Percentiles rank a stretch among this genome's conserved stretches.
Evolutionary conservation across 2,888 invertebrate species (phyloP).

Genomic region (Caenorhabditis sulstoni): DNA sequence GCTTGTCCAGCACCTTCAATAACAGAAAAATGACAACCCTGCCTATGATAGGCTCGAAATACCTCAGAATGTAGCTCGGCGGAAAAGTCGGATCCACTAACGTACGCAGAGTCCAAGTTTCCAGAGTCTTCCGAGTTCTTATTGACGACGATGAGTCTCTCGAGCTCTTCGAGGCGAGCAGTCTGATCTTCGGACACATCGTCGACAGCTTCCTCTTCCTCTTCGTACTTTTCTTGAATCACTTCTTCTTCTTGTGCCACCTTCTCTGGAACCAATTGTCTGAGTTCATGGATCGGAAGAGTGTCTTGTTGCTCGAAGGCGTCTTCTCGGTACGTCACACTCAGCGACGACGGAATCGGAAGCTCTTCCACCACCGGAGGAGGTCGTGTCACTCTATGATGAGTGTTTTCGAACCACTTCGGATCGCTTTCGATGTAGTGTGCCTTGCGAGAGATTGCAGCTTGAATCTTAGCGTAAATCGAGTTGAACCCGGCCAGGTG

Average conservation of each 20-base stretch:
- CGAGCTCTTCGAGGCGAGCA: conserved; percentile 29
- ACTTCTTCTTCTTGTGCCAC: not conserved
- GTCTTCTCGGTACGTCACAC: conserved; percentile 2
- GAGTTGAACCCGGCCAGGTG: conserved; percentile 70
- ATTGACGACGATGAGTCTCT: conserved; percentile 37
- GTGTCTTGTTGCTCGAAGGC: conserved; percentile 31
- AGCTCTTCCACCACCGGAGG: not conserved
- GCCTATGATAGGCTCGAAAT: not conserved
- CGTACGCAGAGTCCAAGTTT: conserved; percentile 51
- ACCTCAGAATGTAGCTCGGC: conserved; percentile 40
- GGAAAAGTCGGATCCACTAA: conserved; percentile 54
- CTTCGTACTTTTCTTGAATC: conserved; percentile 2
- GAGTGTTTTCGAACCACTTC: conserved; percentile 63
- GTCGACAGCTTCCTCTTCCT: conserved; percentile 26
- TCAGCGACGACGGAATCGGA: conserved; percentile 12
- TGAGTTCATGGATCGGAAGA: conserved; percentile 17
- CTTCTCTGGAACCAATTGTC: not conserved
- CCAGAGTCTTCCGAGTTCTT: conserved; percentile 46
- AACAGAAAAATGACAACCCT: not conserved
- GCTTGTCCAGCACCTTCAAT: conserved; percentile 47
- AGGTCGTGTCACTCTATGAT: conserved; percentile 34
- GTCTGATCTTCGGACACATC: conserved; percentile 2
- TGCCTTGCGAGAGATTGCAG: conserved; percentile 67
- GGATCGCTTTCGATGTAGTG: conserved; percentile 68
- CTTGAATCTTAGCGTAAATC: conserved; percentile 60